A percentile compares a stretch with the other conserved stretches of the same genome.
Evolutionary conservation across 2,888 invertebrate genomes (phyloP).

Genomic region (Agonopterix arenella): DNA sequence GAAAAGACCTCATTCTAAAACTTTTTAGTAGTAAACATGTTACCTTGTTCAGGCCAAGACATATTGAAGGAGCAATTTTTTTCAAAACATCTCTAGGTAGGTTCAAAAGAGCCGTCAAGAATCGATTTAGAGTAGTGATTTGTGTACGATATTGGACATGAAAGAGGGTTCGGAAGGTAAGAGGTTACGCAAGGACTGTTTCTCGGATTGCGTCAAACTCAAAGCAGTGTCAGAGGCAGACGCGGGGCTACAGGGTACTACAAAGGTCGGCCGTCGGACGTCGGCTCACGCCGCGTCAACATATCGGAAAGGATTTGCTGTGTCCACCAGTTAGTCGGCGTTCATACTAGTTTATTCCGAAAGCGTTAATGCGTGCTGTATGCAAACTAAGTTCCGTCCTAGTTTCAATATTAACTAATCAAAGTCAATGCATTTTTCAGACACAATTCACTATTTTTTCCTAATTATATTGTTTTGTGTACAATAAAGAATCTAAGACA

Average conservation of each 20-base stretch:
- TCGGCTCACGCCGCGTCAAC: conserved; percentile 27
- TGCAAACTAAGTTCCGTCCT: no score
- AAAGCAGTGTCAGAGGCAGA: conserved; percentile 64
- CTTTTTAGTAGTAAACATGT: no score
- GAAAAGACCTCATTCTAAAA: no score
- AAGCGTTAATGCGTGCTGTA: no score
- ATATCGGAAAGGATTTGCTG: conserved; percentile 55
- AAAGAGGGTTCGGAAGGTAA: conserved; percentile 46
- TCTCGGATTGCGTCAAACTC: conserved; percentile 24
- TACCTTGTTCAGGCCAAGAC: no score
- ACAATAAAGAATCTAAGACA: no score
- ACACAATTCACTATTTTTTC: no score
- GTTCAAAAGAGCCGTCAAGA: conserved; percentile 36
- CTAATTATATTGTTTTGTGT: no score
- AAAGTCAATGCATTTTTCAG: no score
- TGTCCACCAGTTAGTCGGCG: conserved; percentile 28
- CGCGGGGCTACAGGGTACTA: conserved; percentile 21
- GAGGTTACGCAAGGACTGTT: conserved; percentile 57
- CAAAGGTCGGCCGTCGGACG: conserved; percentile 31
- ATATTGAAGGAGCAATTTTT: no score
- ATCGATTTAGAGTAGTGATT: conserved; percentile 33
- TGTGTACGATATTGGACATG: conserved; percentile 43
- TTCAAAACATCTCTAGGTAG: neutral
- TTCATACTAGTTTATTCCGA: conserved; percentile 18
- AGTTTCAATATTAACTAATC: no score